Evolutionary conservation across 2,113 vertebrate genomes (phyloP).

Genomic region (Phoenicopterus ruber): DNA sequence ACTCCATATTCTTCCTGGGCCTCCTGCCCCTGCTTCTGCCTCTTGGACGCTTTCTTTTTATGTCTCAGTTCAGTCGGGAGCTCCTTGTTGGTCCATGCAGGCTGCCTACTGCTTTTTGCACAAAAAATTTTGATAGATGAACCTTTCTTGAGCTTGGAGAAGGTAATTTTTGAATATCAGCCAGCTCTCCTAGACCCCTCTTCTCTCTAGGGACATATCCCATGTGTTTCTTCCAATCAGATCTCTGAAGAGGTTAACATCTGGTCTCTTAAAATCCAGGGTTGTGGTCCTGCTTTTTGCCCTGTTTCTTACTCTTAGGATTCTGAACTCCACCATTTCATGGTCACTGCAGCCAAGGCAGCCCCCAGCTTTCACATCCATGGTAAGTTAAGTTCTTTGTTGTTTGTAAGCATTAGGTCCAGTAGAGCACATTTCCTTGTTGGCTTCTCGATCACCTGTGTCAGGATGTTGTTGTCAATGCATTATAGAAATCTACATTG

Average conservation of each 20-base stretch:
- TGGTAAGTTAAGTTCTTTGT: neutral
- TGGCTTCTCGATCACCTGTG: neutral
- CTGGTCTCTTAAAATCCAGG: neutral
- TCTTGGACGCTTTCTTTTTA: neutral
- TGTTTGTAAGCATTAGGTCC: neutral
- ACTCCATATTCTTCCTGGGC: neutral
- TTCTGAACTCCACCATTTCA: neutral
- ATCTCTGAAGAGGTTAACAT: neutral
- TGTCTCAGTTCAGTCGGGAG: neutral
- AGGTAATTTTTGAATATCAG: neutral
- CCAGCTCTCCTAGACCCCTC: neutral
- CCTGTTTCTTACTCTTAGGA: neutral
- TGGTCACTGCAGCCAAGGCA: neutral
- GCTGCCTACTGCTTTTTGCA: neutral
- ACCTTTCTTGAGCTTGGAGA: neutral
- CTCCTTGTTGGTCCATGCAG: neutral
- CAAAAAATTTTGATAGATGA: too few relatives aligned
- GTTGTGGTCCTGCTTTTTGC: neutral
- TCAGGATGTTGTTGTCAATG: neutral
- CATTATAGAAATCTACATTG: neutral
- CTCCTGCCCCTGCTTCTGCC: neutral
- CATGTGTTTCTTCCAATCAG: neutral
- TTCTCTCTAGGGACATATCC: neutral
- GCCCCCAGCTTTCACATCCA: neutral
- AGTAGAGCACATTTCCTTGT: neutral